Percentiles rank a stretch among this genome's conserved stretches.
phyloP scores from a whole-genome alignment of 2,113 vertebrate species.

The Tautogolabrus adspersus region DNA sequence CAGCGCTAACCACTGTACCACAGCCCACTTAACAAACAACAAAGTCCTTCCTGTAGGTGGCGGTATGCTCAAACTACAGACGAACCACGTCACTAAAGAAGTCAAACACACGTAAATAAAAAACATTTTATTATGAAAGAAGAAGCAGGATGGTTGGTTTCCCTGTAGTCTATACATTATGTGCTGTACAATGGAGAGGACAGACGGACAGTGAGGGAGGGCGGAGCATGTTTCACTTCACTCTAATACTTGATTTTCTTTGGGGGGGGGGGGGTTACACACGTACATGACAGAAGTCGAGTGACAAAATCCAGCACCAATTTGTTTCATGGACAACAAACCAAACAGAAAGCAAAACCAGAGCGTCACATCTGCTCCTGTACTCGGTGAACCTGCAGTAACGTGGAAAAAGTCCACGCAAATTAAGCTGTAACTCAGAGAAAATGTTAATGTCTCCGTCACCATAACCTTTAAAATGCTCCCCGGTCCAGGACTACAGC shows the following conservation, averaged over 20 bases:
- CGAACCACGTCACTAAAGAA: no score
- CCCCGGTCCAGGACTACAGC: no score
- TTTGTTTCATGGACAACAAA: slow-evolving; percentile 19
- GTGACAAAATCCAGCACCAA: slow-evolving; percentile 43
- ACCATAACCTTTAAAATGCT: background rate
- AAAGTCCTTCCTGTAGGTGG: slow-evolving; percentile 24
- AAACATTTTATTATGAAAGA: slow-evolving; percentile 72
- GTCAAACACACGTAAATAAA: background rate
- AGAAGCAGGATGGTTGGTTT: slow-evolving; percentile 35
- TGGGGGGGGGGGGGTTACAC: no score
- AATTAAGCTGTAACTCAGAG: no score
- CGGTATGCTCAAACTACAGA: background rate
- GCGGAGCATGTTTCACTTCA: slow-evolving; percentile 28
- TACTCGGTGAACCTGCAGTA: no score
- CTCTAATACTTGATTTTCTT: background rate
- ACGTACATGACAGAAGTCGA: slow-evolving; percentile 16
- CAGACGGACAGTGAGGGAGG: slow-evolving; percentile 11
- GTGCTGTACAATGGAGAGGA: slow-evolving; percentile 54
- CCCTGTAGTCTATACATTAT: slow-evolving; percentile 54
- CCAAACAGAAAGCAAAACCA: background rate
- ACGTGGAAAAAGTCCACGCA: no score
- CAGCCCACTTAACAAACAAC: no score
- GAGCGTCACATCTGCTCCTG: no score
- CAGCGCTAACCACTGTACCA: no score
- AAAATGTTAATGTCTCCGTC: background rate